Evolutionary conservation across 1,140 invertebrate genomes (phyloP), one percentile per base, ranked within the genome.

Genomic region (Calliopsis andreniformis): DNA sequence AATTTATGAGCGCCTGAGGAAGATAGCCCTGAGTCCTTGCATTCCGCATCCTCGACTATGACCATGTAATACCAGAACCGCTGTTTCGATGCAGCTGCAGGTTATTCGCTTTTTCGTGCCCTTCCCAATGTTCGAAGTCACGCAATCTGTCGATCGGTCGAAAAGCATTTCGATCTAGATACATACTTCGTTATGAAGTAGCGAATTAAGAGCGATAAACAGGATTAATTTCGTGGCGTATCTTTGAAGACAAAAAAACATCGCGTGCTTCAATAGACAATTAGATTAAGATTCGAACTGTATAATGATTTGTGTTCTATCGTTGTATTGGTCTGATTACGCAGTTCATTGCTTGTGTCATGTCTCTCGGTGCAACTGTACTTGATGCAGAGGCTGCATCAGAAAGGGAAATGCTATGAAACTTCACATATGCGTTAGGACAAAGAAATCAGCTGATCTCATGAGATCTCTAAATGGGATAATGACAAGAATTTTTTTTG

Each of bases 281-380:
- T 39, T 61, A 7, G 18, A 47, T 70, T 47, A 12, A 35, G 59
- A 59, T 39, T 35, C 6, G 7, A 1, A 12, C 63, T 23, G 28
- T 16, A 51, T 4, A 47, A 56, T 59, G 12, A 49, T 35, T 53
- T 23, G 25, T 1, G 7, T 32, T 25, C 12, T n/a, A 23, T 16
- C 18, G 64, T 45, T 32, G 20, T n/a, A 12, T 30, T 39, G 42
- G 25, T 39, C 28, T 7, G 25, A 62, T 62, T 76, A 63, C 32
- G 14, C 53, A 6, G 47, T 30, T 20, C 49, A 53, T 76, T 49
- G 20, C 25, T 45, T 43, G 25, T 25, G 39, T 6, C 20, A 32
- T 3, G n/a, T n/a, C 10, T 16, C 39, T 76, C 49, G 67, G 80
- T 82, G 35, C 62, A 78, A 20, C 43, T 64, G 81, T 35, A 78